Base-by-base conservation (phyloP, 2,888 invertebrate species). In the Epinotia bilunana region DNA sequence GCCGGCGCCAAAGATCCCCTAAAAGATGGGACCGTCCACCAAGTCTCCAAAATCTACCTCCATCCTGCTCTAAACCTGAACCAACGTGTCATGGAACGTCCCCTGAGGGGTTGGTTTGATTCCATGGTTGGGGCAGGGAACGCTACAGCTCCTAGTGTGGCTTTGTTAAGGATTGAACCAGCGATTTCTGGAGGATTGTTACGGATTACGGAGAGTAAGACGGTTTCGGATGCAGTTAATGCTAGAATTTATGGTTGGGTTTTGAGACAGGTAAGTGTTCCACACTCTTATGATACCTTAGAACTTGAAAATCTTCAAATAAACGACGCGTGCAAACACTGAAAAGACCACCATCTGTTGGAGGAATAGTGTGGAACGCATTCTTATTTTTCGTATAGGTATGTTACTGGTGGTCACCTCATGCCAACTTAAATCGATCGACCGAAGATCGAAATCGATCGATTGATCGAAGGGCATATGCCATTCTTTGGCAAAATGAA, bases 241-340 rank as follows among this genome's bases (percentile, higher is more conserved):
- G 82, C 84, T 0, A 79, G 77, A 70, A 81, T 85, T 2, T 87
- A 84, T 72, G 87, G 87, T 2, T 88, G 88, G 88, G 67, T 77
- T 13, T 72, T 85, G 70, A 74, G 76, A 5, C 84, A 84, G 83
- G 88, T 88, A 72, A 77, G 72, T 57, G 9, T 46, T 58, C 53
- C 13, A 2, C 13, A 18, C 4, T 63, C 23, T 28, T 28, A 28
- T 28, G 3, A 28, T 28, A 28, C 23, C 23, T 28, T 28, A 33
- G 0, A 6, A 6, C 5, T 16, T 55, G 6, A 16, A n/a, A 23
- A 39, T 11, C 49, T 53, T 11, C 39, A 61, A 18, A 20, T 18
- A 20, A 33, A n/a, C n/a, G 57, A 18, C 18, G 57, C 39, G 61
- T 33, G 33, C 7, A 33, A 33, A 33, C 7, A 33, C 33, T 7